Percentiles rank a stretch among this genome's conserved stretches.
Conservation (phyloP, 2,113 vertebrate species). For the human region DNA sequence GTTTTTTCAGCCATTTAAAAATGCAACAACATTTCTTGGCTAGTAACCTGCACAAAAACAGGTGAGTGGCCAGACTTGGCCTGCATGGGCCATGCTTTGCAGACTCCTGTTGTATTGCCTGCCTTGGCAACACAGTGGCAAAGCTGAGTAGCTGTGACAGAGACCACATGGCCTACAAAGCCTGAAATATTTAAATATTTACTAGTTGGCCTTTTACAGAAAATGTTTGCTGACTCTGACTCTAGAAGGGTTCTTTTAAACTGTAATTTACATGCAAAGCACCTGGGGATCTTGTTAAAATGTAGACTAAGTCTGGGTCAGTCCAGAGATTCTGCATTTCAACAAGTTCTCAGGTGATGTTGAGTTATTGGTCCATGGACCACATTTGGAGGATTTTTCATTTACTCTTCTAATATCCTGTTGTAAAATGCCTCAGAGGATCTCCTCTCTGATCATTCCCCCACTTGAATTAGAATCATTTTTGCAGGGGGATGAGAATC, state of each 20-base stretch:
- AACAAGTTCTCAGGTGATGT: neutral
- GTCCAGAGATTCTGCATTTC: neutral
- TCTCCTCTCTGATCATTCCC: neutral
- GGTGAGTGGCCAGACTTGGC: neutral
- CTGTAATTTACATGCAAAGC: neutral
- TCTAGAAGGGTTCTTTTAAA: neutral
- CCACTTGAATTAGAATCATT: neutral
- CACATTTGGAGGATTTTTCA: neutral
- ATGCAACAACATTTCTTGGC: neutral
- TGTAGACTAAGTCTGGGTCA: neutral
- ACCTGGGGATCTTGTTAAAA: neutral
- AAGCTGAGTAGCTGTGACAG: neutral
- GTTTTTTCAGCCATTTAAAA: neutral
- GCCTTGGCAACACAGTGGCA: neutral
- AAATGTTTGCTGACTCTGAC: neutral
- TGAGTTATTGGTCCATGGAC: no score
- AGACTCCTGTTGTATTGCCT: neutral
- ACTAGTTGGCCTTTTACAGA: neutral
- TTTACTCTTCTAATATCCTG: neutral
- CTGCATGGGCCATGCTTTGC: neutral
- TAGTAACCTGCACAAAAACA: neutral
- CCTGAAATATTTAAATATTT: constrained; percentile 19
- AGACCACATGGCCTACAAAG: neutral
- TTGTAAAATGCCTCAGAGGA: neutral
- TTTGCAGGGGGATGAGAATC: neutral